Evolutionary conservation across 1,140 invertebrate species (phyloP), one percentile per base, ranked within the genome.

Genomic region (Triops longicaudatus): DNA sequence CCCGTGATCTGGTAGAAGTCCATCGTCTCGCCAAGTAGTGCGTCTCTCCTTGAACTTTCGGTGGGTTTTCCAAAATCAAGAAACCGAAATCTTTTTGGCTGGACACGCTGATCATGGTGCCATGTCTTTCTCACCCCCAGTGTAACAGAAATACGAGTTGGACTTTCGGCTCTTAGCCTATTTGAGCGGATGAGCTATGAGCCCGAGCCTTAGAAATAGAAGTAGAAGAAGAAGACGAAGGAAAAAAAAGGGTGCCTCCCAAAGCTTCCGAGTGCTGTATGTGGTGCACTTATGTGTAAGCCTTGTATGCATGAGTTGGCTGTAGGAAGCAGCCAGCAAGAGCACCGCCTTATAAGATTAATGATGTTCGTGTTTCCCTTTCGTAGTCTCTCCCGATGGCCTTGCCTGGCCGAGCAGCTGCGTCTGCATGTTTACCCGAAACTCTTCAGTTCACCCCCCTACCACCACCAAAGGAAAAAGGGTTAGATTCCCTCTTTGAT

Each of bases 401-500:
- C 50, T 9, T 6, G 31, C 50, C 14, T 17, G 50, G 50, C 50
- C 14, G 17, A 63, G 50, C 50, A 63, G 50, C 50, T 63, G 50
- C 50, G 50, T 63, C 50, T 63, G 50, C 50, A 63, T 63, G 50
- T 22, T 63, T 63, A 22, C 50, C 50, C 14, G 50, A 63, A 17
- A n/a, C 50, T 63, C 50, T 63, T 63, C n/a, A 6, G 7, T 63
- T 6, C 2, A 7, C 31, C 50, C 6, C 14, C 17, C 50, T 63
- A 6, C 14, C 17, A n/a, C n/a, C n/a, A n/a, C 50, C 50, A 63
- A 63, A 63, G 50, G 31, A 37, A 63, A 63, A 63, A 63, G 50
- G 50, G 50, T 63, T 63, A 63, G 50, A 63, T 63, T 63, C 50
- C 50, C 50, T 63, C 50, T 63, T 63, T 63, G 50, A 63, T 63